These are phyloP conservation scores for Drosophila paramelanica DNA, from an alignment of 2,888 invertebrate species.

Conservation along the genomic window DNA sequence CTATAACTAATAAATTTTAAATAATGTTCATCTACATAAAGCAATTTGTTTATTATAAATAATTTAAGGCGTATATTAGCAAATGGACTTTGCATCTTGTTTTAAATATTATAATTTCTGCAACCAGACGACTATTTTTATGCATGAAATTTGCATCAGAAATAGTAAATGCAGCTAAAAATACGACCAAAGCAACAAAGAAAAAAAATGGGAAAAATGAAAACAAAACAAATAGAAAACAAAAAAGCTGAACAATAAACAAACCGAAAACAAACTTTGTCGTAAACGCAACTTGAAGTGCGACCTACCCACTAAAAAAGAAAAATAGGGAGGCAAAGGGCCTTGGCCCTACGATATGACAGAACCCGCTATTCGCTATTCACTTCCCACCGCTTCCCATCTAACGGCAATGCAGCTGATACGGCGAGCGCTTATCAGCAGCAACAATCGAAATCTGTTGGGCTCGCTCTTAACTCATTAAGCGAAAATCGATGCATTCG, in stretches of 20 bases:
- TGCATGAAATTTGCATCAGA: slow-evolving; percentile 22
- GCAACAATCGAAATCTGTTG: slow-evolving; percentile 47
- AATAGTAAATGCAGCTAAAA: slow-evolving; percentile 42
- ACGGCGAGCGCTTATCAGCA: slow-evolving; percentile 55
- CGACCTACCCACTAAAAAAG: slow-evolving; percentile 25
- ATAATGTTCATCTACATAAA: too few species aligned
- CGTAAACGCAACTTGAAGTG: slow-evolving; percentile 16
- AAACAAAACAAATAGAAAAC: slow-evolving; percentile 7
- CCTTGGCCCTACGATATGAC: slow-evolving; percentile 43
- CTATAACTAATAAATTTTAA: background rate
- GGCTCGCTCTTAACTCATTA: slow-evolving; percentile 43
- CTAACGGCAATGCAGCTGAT: slow-evolving; percentile 9
- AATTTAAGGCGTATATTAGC: background rate
- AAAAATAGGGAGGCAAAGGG: slow-evolving; percentile 6
- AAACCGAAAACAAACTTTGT: slow-evolving; percentile 31
- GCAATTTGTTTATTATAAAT: background rate
- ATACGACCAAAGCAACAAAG: slow-evolving; percentile 12
- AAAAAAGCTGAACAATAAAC: slow-evolving; percentile 24
- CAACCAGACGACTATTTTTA: slow-evolving; percentile 24
- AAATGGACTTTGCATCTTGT: background rate
- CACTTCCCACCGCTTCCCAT: background rate
- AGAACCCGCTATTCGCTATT: background rate
- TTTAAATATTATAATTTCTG: background rate
- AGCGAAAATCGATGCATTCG: slow-evolving; percentile 66
- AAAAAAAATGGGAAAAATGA: slow-evolving; percentile 18